Evolutionary conservation across 1,140 invertebrate species (phyloP).

Genomic region (Drosophila serrata): DNA sequence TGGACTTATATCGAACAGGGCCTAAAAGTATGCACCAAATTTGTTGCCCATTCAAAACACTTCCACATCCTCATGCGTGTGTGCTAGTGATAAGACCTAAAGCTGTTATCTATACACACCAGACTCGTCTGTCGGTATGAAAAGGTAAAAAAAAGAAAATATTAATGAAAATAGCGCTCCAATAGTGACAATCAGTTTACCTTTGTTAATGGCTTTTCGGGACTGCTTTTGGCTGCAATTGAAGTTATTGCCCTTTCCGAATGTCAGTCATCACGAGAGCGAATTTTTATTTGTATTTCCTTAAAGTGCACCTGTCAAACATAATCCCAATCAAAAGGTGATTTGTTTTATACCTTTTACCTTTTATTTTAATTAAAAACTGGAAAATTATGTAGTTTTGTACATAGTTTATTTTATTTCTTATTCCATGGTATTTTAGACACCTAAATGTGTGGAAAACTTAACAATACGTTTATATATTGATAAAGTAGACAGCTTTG

Average conservation of each 20-base stretch:
- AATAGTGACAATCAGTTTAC: constrained; percentile 18
- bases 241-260: constrained; percentile 17
- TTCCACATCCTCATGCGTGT: neutral
- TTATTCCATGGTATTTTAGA: too few species aligned
- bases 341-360: neutral
- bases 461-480: neutral
- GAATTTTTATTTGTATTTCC: constrained; percentile 1
- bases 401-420: neutral
- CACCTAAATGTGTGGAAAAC: neutral
- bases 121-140: constrained; percentile 9
- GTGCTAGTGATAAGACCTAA: constrained; percentile 21
- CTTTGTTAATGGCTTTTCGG: constrained; percentile 12
- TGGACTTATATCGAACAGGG: neutral
- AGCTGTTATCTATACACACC: constrained; percentile 25
- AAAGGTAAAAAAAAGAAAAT: neutral
- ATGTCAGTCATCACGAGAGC: neutral
- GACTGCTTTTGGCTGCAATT: constrained; percentile 6
- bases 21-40: constrained; percentile 36
- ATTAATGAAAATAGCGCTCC: neutral
- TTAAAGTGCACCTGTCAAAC: constrained; percentile 9
- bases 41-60: too few species aligned
- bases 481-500: neutral
- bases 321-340: constrained; percentile 6
- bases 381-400: neutral
- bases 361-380: neutral